Conservation (phyloP, 2,888 invertebrate species). For the Acanthopleura granulata region DNA sequence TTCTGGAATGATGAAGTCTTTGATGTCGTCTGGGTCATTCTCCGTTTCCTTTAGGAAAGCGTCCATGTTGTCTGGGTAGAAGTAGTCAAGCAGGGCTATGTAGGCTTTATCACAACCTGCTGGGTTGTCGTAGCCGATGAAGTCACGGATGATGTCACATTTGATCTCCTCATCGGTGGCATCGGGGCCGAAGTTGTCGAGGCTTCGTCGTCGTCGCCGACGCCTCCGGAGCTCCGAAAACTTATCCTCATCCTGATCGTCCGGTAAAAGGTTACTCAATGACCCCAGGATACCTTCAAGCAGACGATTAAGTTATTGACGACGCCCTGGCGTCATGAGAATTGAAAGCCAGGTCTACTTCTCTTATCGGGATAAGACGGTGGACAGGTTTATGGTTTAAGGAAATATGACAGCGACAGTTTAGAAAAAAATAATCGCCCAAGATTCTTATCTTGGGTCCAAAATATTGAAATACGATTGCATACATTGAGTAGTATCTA, state of each 20-base stretch:
- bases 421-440: too few relatives aligned
- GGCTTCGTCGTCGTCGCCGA: background rate
- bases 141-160: background rate
- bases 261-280: background rate
- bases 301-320: too few relatives aligned
- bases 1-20: background rate
- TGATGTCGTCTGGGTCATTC: background rate
- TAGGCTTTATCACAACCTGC: background rate
- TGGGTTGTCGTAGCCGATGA: constrained; percentile 3
- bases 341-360: too few relatives aligned
- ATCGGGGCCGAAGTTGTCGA: background rate
- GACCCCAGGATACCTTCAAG: background rate
- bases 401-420: too few relatives aligned
- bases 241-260: background rate
- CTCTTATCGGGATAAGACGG: too few relatives aligned
- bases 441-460: too few relatives aligned
- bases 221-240: background rate
- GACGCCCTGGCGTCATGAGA: too few relatives aligned
- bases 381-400: too few relatives aligned
- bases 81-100: background rate
- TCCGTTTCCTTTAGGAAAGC: background rate
- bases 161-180: constrained; percentile 1
- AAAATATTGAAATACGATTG: too few relatives aligned
- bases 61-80: constrained; percentile 2
- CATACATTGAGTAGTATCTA: too few relatives aligned